Percentiles rank a stretch among this genome's conserved stretches.
These are phyloP conservation scores for Drosophila subpulchrella DNA, from an alignment of 1,140 invertebrate genomes.

Conservation along the genomic window DNA sequence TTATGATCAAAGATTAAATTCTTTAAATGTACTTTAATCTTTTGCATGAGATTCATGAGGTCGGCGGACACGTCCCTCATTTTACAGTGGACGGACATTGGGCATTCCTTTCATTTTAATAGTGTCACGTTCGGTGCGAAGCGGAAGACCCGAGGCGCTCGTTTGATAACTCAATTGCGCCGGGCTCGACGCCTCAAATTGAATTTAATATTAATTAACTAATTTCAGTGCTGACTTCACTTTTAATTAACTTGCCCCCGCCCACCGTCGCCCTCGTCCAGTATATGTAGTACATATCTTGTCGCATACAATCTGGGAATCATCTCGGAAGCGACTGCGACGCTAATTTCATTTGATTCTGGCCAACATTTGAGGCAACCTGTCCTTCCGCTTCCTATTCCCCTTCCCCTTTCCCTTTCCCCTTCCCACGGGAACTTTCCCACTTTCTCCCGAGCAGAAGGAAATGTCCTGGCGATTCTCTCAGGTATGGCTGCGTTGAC, in stretches of 20 bases:
- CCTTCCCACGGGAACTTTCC: background rate
- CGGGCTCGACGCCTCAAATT: conserved; percentile 51
- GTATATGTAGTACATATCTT: conserved; percentile 7
- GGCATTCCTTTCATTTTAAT: conserved; percentile 42
- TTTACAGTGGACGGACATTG: conserved; percentile 43
- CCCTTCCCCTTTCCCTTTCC: background rate
- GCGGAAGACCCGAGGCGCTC: conserved; percentile 53
- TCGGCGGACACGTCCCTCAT: conserved; percentile 35
- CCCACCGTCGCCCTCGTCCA: background rate
- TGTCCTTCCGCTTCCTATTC: background rate
- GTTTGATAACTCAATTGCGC: conserved; percentile 75
- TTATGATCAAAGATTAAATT: no score
- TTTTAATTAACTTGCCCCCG: conserved; percentile 63
- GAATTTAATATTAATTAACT: conserved; percentile 81
- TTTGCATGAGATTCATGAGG: conserved; percentile 32
- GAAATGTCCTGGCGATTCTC: conserved; percentile 24
- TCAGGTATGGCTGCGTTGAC: conserved; percentile 41
- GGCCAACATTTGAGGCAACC: conserved; percentile 43
- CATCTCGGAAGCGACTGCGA: conserved; percentile 21
- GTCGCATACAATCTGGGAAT: conserved; percentile 28
- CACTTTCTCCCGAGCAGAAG: background rate
- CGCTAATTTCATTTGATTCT: conserved; percentile 64
- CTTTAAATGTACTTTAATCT: no score
- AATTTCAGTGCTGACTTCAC: conserved; percentile 66
- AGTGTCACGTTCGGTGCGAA: conserved; percentile 57